These are phyloP conservation scores for Notoglanidium macrostoma DNA, from an alignment of 2,797 vertebrate genomes.

Conservation along the genomic window DNA sequence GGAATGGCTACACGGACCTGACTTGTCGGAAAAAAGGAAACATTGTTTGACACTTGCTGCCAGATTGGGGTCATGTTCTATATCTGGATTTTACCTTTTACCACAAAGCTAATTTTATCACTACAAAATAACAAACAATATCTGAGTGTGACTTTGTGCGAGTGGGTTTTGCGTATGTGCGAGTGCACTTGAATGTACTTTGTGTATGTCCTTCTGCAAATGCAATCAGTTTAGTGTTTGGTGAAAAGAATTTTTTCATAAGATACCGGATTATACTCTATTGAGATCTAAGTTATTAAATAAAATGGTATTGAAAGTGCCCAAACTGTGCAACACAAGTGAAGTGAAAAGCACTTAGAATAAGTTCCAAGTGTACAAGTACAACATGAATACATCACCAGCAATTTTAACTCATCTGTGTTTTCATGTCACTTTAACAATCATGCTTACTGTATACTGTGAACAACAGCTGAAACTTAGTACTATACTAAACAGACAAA, in stretches of 20 bases:
- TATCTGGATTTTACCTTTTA: slow-evolving; percentile 58
- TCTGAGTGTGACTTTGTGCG: slow-evolving; percentile 53
- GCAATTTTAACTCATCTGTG: slow-evolving; percentile 76
- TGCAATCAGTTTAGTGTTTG: slow-evolving; percentile 43
- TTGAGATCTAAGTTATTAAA: slow-evolving; percentile 52
- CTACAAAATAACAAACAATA: slow-evolving; percentile 65
- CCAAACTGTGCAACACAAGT: slow-evolving; percentile 33
- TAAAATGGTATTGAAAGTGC: slow-evolving; percentile 44
- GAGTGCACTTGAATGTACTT: slow-evolving; percentile 38
- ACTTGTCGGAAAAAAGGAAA: slow-evolving; percentile 43
- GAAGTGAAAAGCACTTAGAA: slow-evolving; percentile 23
- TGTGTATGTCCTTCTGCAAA: slow-evolving; percentile 42
- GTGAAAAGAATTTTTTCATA: slow-evolving; percentile 46
- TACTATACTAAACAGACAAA: slow-evolving; percentile 61
- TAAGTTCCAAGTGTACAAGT: slow-evolving; percentile 58
- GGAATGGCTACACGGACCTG: slow-evolving; percentile 65
- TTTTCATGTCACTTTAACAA: slow-evolving; percentile 68
- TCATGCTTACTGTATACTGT: slow-evolving; percentile 71
- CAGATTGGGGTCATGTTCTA: slow-evolving; percentile 60
- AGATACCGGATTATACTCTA: slow-evolving; percentile 19
- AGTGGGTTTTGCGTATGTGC: slow-evolving; percentile 55
- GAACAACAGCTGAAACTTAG: slow-evolving; percentile 74
- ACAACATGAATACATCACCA: slow-evolving; percentile 76
- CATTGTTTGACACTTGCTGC: slow-evolving; percentile 52
- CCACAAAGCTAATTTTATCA: slow-evolving; percentile 66